Base-by-base conservation (phyloP, 1,140 invertebrate genomes). In the Drosophila prosaltans region DNA sequence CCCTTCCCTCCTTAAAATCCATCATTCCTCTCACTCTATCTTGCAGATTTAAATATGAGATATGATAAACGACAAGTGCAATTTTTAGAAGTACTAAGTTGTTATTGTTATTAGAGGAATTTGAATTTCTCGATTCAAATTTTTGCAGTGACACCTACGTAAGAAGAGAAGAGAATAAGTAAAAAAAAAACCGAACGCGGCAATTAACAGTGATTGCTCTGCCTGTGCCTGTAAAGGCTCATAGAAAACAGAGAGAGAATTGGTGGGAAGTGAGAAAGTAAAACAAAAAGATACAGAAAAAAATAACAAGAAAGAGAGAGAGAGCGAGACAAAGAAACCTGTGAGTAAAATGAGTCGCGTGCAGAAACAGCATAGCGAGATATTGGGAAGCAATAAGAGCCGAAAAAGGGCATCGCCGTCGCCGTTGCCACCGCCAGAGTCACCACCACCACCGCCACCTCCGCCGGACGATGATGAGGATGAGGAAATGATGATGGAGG, bases 41-140 rank as follows among this genome's bases (percentile, higher is more conserved):
- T 68, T 45, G 26, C 69, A 54, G 66, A 54, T 8, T 21, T 36
- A 57, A 68, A 9, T 48, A 75, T 79, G 72, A 51, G 55, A 60
- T 60, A 69, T 76, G 70, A 80, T 80, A 74, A 77, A 84, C 77
- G 69, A 48, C 40, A 57, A 64, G 43, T 65, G 57, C 45, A 55
- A 58, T 41, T 66, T 63, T 74, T 77, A 70, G 45, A 48, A 48
- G 16, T 21, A n/a, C 45, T 48, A 48, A 73, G 48, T 64, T 67
- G 62, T 78, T 69, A 65, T 64, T 66, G 28, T 75, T 80, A 80
- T 60, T 65, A 75, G 28, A 65, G 21, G 6, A 8, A 36, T 36
- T 36, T 36, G 7, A 48, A 48, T 48, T 2, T 21, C 45, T 48
- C 21, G 5, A 48, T 2, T 21, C 0, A 21, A 48, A 16, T 48